Percentiles rank a stretch among this genome's conserved stretches.
These are phyloP conservation scores for Crocallis elinguaria DNA, from an alignment of 2,888 invertebrate species.

Conservation along the genomic window DNA sequence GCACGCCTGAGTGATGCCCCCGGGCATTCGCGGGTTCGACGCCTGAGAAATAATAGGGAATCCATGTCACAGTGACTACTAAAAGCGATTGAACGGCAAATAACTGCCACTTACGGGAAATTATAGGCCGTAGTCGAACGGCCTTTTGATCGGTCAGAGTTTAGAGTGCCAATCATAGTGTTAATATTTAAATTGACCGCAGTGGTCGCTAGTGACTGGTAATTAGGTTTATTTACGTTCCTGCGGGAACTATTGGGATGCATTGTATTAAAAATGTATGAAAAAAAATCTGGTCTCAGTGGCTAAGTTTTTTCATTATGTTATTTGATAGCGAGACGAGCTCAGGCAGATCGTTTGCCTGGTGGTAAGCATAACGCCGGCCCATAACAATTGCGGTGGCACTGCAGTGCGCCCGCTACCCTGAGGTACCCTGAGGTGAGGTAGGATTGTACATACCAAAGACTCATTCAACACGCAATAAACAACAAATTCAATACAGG, in stretches of 20 bases:
- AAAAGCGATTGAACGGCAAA: slow-evolving; percentile 26
- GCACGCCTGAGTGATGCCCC: slow-evolving; percentile 35
- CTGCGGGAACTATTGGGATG: slow-evolving; percentile 13
- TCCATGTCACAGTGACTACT: slow-evolving; percentile 31
- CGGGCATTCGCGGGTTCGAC: slow-evolving; percentile 31
- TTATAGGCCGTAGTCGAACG: slow-evolving; percentile 22
- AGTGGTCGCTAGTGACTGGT: slow-evolving; percentile 10
- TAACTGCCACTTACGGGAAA: slow-evolving; percentile 19
- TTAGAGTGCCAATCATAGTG: slow-evolving; percentile 7
- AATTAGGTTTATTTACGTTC: slow-evolving; percentile 22
- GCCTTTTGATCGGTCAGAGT: slow-evolving; percentile 22
- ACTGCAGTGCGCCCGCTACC: too few species aligned
- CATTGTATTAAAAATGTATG: slow-evolving; percentile 14
- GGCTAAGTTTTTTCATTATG: too few species aligned
- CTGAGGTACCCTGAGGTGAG: too few species aligned
- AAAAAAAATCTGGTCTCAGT: too few species aligned
- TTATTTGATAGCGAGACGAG: too few species aligned
- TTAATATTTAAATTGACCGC: slow-evolving; percentile 28
- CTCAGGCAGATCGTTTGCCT: too few species aligned
- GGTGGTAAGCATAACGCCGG: too few species aligned
- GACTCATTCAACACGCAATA: too few species aligned
- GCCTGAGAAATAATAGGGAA: slow-evolving; percentile 36
- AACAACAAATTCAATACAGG: too few species aligned
- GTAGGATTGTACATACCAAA: too few species aligned
- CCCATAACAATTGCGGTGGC: too few species aligned